Base-by-base conservation (phyloP, 2,113 vertebrate genomes). In the Crotalus helleri region DNA sequence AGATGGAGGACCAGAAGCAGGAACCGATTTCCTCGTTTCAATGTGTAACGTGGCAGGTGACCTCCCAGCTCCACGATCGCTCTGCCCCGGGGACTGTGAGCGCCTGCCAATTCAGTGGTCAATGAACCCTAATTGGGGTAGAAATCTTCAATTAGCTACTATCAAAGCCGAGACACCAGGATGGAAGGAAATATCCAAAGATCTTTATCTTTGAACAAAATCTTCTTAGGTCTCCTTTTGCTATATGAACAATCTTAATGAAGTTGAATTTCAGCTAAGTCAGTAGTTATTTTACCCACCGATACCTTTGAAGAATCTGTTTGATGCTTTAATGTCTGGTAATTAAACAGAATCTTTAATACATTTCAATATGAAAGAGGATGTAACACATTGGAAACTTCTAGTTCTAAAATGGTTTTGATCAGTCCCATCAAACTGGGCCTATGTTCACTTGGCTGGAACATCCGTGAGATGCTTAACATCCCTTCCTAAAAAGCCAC, bases 181-280 rank as follows among this genome's bases (percentile, higher is more conserved):
- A 96, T 95, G 94, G 94, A 89, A 95, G 94, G 93, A 96, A 93
- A 94, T 94, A 95, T 96, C 96, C 96, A 97, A 97, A 97, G 96
- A 97, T 96, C 94, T 94, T 0, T 94, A 96, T 97, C 97, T 97
- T 97, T 97, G 97, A 97, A 97, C 96, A 97, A 97, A 97, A 97
- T 44, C 96, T 97, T 96, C 95, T 94, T 96, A 97, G 95, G 93
- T 94, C 91, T 95, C 96, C 91, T 64, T 96, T 95, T 95, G 96
- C 90, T 92, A 21, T 97, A 95, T 97, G 97, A 97, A 96, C 95
- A 95, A 94, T 93, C 96, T 97, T 97, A 97, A 97, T 97, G 97
- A 97, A 96, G 95, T 93, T 96, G 97, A 95, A 95, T 95, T 95
- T 95, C 57, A 93, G 91, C 87, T 95, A 96, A 96, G 96, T 96